A percentile compares a stretch with the other conserved stretches of the same genome.
Evolutionary conservation across 2,113 vertebrate genomes (phyloP).

Genomic region (Balaeniceps rex): DNA sequence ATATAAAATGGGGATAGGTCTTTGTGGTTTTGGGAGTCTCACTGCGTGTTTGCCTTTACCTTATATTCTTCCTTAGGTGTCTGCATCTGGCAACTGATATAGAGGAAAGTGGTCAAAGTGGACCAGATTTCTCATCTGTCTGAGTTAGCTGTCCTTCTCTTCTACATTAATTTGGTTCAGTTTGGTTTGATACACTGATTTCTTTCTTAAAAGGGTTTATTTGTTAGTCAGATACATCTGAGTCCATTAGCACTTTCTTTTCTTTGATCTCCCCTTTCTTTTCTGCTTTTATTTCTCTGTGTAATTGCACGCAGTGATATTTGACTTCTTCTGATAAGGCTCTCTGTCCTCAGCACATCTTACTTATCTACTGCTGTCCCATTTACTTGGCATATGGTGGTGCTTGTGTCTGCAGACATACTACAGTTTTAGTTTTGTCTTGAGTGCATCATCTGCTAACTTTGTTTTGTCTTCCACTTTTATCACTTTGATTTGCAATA

Average conservation of each 20-base stretch:
- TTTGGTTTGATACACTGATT: background rate
- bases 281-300: background rate
- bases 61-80: background rate
- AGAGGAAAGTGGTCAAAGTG: fast-evolving
- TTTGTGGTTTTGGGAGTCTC: background rate
- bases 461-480: background rate
- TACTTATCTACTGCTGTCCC: background rate
- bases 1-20: background rate
- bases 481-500: background rate
- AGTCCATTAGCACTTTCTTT: background rate
- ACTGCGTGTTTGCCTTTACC: background rate
- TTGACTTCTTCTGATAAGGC: background rate
- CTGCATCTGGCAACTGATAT: background rate
- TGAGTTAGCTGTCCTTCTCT: background rate
- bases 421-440: background rate
- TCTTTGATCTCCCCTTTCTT: background rate
- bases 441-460: background rate
- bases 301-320: background rate
- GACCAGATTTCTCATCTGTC: background rate
- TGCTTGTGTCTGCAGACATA: background rate
- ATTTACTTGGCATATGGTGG: background rate
- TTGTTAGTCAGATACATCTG: background rate
- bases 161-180: background rate
- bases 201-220: background rate
- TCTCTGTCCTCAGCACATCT: background rate